A percentile compares a stretch with the other conserved stretches of the same genome.
phyloP scores from a whole-genome alignment of 2,797 vertebrate species.

The Enteromius thamalakanensis region DNA sequence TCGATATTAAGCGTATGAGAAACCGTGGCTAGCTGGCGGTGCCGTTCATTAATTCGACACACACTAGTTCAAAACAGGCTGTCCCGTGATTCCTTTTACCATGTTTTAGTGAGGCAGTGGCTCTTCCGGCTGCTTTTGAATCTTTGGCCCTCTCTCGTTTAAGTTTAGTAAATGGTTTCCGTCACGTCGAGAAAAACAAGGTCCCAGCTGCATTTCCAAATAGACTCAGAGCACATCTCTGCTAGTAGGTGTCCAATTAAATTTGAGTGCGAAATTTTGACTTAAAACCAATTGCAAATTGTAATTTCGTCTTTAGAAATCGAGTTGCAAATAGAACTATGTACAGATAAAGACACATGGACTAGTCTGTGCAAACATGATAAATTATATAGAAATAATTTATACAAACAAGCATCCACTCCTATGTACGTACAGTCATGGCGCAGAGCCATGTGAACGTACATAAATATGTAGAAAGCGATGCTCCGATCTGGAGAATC shows the following conservation, averaged over 20 bases:
- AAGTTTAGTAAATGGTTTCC: conserved; percentile 54
- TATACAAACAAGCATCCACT: conserved; percentile 72
- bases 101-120: conserved; percentile 45
- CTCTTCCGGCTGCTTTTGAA: conserved; percentile 47
- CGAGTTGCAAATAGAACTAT: conserved; percentile 61
- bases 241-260: conserved; percentile 58
- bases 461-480: conserved; percentile 54
- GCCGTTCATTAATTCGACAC: conserved; percentile 27
- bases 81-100: conserved; percentile 59
- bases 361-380: conserved; percentile 83
- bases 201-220: conserved; percentile 68
- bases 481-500: conserved; percentile 63
- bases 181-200: conserved; percentile 57
- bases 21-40: not conserved
- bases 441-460: conserved; percentile 46
- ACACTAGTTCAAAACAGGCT: conserved; percentile 21
- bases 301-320: conserved; percentile 46
- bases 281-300: conserved; percentile 57
- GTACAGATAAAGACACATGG: conserved; percentile 88
- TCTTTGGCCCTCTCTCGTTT: conserved; percentile 44
- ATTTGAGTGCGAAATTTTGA: conserved; percentile 48
- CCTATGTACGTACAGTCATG: conserved; percentile 57
- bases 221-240: conserved; percentile 63
- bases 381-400: conserved; percentile 86
- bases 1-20: not conserved